These are phyloP conservation scores for Xylocopa sonorina DNA, from an alignment of 1,140 invertebrate genomes.

Conservation along the genomic window DNA sequence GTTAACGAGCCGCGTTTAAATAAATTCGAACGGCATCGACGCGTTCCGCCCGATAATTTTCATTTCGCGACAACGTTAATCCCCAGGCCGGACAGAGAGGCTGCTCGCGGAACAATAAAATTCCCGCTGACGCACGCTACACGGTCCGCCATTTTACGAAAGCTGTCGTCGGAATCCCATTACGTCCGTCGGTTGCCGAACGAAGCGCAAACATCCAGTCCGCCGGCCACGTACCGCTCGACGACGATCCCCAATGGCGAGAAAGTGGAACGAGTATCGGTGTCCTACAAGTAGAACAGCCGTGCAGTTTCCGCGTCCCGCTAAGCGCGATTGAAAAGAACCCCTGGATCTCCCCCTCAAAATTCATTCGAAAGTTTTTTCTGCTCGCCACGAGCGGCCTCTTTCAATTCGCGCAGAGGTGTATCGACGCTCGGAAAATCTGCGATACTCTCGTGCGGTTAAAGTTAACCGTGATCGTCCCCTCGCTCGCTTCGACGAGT, in stretches of 20 bases:
- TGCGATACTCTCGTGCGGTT: too few species aligned
- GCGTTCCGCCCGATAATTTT: not conserved
- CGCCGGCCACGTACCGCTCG: not conserved
- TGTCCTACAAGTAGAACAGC: not conserved
- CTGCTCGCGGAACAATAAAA: not conserved
- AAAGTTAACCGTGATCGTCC: too few species aligned
- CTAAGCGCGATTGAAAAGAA: not conserved
- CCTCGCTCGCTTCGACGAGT: too few species aligned
- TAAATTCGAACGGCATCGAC: not conserved
- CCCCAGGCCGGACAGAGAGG: not conserved
- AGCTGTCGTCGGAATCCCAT: constrained; percentile 4
- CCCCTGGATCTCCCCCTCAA: not conserved
- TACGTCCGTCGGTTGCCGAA: not conserved
- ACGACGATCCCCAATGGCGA: not conserved
- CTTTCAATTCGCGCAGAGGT: too few species aligned
- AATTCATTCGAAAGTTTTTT: not conserved
- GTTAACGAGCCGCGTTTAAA: not conserved
- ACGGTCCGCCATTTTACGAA: not conserved
- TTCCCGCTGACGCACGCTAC: not conserved
- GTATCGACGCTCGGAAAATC: too few species aligned
- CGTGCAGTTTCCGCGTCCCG: not conserved
- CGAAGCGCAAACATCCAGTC: not conserved
- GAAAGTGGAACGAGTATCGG: not conserved
- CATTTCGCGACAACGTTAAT: constrained; percentile 8
- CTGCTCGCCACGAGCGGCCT: too few species aligned